phyloP scores from a whole-genome alignment of 2,797 vertebrate species.

The Pseudomugil tenellus region DNA sequence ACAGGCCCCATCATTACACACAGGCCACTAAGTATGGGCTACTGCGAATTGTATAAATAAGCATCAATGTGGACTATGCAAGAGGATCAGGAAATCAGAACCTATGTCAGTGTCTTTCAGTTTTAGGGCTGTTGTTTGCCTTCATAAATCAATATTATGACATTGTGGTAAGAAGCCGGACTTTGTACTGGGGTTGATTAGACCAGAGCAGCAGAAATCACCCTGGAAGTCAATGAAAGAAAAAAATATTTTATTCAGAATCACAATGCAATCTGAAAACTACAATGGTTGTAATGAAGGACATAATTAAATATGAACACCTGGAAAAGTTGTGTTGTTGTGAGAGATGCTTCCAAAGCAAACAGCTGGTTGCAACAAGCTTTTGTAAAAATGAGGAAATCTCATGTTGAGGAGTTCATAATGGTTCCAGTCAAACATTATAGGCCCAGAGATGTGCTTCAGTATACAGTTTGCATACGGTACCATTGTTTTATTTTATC shows the following conservation, averaged over 20 bases:
- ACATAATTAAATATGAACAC: too few species aligned
- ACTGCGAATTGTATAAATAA: constrained; percentile 76
- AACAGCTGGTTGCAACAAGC: too few species aligned
- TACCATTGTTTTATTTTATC: too few species aligned
- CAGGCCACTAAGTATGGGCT: constrained; percentile 79
- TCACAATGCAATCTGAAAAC: neutral
- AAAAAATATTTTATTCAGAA: neutral
- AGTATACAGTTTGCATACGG: too few species aligned
- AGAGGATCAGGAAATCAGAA: constrained; percentile 60
- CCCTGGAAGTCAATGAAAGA: neutral
- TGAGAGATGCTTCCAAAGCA: too few species aligned
- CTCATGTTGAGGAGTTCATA: too few species aligned
- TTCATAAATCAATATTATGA: constrained; percentile 62
- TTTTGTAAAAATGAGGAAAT: too few species aligned
- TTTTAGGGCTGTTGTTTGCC: constrained; percentile 46
- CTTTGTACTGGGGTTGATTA: constrained; percentile 8
- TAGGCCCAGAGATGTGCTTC: too few species aligned
- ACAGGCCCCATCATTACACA: constrained; percentile 76
- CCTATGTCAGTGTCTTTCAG: constrained; percentile 58
- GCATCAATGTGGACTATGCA: constrained; percentile 45
- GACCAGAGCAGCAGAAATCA: constrained; percentile 4
- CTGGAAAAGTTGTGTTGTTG: too few species aligned
- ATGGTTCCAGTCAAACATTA: too few species aligned
- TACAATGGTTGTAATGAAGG: too few species aligned
- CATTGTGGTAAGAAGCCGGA: constrained; percentile 46